These are phyloP conservation scores for Cnemophilus loriae DNA, from an alignment of 2,113 vertebrate genomes.

Conservation along the genomic window DNA sequence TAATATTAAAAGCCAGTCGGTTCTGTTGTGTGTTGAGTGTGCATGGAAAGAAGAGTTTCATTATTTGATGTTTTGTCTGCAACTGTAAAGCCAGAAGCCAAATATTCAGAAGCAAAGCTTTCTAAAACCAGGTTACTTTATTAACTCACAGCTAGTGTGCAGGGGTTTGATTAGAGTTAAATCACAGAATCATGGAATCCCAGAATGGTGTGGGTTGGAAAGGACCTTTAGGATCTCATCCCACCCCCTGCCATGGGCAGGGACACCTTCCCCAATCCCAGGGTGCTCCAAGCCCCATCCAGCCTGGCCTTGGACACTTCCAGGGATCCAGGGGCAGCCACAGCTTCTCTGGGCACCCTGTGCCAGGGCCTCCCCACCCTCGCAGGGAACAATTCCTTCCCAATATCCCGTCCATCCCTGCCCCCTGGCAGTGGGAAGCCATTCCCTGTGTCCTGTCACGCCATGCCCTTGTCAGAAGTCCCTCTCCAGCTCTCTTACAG, in stretches of 20 bases:
- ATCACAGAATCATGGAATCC: not conserved
- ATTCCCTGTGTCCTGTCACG: fast-evolving
- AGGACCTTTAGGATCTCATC: not conserved
- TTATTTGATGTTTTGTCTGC: not conserved
- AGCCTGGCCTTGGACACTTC: fast-evolving
- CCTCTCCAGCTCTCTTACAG: not conserved
- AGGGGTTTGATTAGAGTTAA: not conserved
- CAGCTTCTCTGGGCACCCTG: not conserved
- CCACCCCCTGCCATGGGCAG: not conserved
- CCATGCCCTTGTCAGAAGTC: too few relatives aligned
- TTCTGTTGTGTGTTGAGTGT: not conserved
- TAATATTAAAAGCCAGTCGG: conserved; percentile 36
- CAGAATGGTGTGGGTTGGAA: not conserved
- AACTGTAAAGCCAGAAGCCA: not conserved
- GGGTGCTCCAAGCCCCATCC: fast-evolving
- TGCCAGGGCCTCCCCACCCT: not conserved
- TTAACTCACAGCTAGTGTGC: not conserved
- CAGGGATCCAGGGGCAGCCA: not conserved
- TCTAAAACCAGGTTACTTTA: not conserved
- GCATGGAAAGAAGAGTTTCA: not conserved
- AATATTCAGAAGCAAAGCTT: not conserved
- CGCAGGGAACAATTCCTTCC: fast-evolving
- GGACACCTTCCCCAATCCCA: not conserved
- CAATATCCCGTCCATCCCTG: not conserved
- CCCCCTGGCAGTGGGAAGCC: not conserved